These are phyloP conservation scores for Drosophila subsilvestris DNA, from an alignment of 2,888 invertebrate genomes.

Conservation along the genomic window DNA sequence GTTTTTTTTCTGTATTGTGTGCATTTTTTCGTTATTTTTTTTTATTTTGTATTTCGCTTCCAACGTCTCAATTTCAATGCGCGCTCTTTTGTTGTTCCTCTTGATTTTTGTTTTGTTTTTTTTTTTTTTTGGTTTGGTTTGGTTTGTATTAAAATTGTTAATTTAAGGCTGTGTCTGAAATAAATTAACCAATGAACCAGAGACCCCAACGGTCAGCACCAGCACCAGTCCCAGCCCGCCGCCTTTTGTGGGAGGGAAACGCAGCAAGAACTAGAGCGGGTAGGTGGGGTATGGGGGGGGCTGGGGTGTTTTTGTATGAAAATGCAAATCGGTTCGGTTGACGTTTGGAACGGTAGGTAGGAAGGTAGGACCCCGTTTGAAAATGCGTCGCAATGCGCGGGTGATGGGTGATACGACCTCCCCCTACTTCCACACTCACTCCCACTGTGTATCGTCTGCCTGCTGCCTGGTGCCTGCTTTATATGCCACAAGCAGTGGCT, in stretches of 20 bases:
- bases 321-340: constrained; percentile 59
- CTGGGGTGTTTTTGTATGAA: constrained; percentile 9
- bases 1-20: constrained; percentile 50
- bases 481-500: constrained; percentile 64
- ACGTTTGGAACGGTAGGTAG: constrained; percentile 4
- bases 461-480: constrained; percentile 53
- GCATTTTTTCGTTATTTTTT: constrained; percentile 44
- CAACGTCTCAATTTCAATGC: constrained; percentile 76
- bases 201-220: constrained; percentile 17
- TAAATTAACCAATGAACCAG: constrained; percentile 74
- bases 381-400: constrained; percentile 66
- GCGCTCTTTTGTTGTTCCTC: constrained; percentile 61
- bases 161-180: constrained; percentile 73
- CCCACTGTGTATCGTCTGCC: constrained; percentile 15
- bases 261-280: neutral
- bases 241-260: neutral
- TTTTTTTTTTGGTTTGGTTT: constrained; percentile 27
- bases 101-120: constrained; percentile 9
- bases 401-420: neutral
- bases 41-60: constrained; percentile 52
- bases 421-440: neutral
- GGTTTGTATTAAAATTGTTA: constrained; percentile 73
- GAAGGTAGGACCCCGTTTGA: constrained; percentile 43
- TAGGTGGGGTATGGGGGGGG: neutral
- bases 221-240: neutral